Evolutionary conservation across 2,888 invertebrate species (phyloP).

Genomic region (Diarsia mendica): DNA sequence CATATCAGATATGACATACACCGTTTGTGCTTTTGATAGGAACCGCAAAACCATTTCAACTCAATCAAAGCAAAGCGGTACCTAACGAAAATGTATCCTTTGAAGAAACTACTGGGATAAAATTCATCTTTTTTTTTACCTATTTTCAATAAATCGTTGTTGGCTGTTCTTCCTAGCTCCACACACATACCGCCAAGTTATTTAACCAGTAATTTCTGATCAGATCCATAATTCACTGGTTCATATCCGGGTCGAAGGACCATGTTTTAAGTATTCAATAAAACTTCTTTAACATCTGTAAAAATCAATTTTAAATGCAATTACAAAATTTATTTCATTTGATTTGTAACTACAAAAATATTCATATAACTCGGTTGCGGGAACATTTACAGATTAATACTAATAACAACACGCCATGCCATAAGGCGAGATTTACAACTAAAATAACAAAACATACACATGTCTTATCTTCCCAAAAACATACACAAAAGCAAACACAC

Average conservation of each 20-base stretch:
- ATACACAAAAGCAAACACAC: not conserved
- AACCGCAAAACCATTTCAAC: constrained; percentile 17
- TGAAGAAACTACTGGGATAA: not conserved
- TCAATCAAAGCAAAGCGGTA: not conserved
- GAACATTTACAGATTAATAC: not conserved
- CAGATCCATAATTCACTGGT: not conserved
- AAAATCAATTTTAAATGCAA: too few relatives aligned
- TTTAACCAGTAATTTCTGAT: not conserved
- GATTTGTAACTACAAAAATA: not conserved
- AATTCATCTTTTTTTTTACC: not conserved
- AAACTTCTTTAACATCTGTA: not conserved
- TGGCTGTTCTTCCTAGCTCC: not conserved
- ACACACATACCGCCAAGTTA: not conserved
- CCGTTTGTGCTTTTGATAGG: constrained; percentile 8
- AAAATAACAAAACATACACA: not conserved
- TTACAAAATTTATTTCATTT: too few relatives aligned
- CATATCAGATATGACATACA: not conserved
- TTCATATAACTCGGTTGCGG: not conserved
- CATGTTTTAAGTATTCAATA: not conserved
- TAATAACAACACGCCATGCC: not conserved
- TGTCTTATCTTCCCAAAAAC: not conserved
- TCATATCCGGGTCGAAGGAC: constrained; percentile 1
- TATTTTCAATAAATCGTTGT: not conserved
- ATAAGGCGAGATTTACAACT: not conserved
- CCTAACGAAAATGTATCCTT: not conserved